Percentiles rank a stretch among this genome's conserved stretches.
Conservation (phyloP, 2,113 vertebrate genomes). For the Cavia aperea region DNA sequence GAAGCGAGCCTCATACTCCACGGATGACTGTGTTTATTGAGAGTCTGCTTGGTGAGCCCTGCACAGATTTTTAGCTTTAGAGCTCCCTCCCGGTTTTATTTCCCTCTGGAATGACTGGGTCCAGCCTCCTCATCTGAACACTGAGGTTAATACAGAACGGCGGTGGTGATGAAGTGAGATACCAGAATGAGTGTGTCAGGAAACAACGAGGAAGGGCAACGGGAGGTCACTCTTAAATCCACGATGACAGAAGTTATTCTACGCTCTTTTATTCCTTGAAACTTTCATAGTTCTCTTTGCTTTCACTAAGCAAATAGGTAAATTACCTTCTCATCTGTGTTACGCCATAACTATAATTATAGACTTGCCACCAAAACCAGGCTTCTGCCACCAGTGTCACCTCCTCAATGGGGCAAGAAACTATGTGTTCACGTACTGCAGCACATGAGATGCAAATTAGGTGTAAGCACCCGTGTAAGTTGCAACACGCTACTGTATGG, state of each 20-base stretch:
- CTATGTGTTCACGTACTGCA: not conserved
- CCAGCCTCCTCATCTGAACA: not conserved
- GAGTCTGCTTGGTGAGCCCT: not conserved
- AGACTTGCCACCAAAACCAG: not conserved
- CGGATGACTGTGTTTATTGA: not conserved
- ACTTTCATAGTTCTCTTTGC: not conserved
- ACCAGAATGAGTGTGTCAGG: not conserved
- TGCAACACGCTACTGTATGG: not conserved
- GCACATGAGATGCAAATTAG: not conserved
- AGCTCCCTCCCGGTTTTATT: not conserved
- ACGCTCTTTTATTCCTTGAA: not conserved
- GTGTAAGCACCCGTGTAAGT: not conserved
- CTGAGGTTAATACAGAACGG: not conserved
- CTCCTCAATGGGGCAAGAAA: not conserved
- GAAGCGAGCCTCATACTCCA: not conserved
- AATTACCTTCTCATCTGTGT: not conserved
- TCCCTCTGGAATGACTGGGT: not conserved
- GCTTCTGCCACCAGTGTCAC: not conserved
- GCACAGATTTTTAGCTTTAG: not conserved
- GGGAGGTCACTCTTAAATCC: not conserved
- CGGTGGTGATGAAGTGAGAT: not conserved
- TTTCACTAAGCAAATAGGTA: constrained; percentile 11
- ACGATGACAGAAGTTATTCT: not conserved
- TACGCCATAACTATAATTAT: not conserved
- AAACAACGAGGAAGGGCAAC: not conserved